Evolutionary conservation across 2,888 invertebrate genomes (phyloP).

Genomic region (Phalera bucephala): DNA sequence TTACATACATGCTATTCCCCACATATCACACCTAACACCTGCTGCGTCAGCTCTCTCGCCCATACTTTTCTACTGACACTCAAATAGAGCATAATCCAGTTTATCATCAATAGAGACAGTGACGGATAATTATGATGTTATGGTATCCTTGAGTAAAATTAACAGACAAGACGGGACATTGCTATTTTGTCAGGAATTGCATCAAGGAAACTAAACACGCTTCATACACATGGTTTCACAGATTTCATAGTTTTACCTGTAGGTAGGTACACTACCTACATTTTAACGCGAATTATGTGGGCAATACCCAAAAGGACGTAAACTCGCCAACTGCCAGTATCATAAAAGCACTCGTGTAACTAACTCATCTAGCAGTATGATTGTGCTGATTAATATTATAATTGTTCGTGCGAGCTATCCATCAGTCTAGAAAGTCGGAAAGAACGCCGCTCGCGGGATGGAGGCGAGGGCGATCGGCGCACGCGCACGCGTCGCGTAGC

Average conservation of each 20-base stretch:
- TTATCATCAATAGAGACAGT: neutral
- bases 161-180: neutral
- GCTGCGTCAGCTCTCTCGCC: constrained; percentile 57
- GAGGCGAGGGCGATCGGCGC: constrained; percentile 32
- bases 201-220: too few relatives aligned
- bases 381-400: constrained; percentile 82
- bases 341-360: constrained; percentile 69
- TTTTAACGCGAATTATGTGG: too few relatives aligned
- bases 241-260: too few relatives aligned
- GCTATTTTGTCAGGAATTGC: too few relatives aligned
- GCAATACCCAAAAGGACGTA: constrained; percentile 2
- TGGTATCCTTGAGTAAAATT: neutral
- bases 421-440: constrained; percentile 81
- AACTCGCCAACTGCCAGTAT: constrained; percentile 24
- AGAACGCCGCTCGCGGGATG: constrained; percentile 58
- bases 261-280: too few relatives aligned
- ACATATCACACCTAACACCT: constrained; percentile 30
- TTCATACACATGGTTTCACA: too few relatives aligned
- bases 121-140: neutral
- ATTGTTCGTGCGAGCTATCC: constrained; percentile 76
- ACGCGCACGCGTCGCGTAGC: constrained; percentile 54
- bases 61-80: constrained; percentile 46
- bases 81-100: constrained; percentile 39
- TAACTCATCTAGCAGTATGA: constrained; percentile 69
- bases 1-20: constrained; percentile 23